Evolutionary conservation across 2,797 vertebrate species (phyloP).

Genomic region (Sarcophilus harrisii): DNA sequence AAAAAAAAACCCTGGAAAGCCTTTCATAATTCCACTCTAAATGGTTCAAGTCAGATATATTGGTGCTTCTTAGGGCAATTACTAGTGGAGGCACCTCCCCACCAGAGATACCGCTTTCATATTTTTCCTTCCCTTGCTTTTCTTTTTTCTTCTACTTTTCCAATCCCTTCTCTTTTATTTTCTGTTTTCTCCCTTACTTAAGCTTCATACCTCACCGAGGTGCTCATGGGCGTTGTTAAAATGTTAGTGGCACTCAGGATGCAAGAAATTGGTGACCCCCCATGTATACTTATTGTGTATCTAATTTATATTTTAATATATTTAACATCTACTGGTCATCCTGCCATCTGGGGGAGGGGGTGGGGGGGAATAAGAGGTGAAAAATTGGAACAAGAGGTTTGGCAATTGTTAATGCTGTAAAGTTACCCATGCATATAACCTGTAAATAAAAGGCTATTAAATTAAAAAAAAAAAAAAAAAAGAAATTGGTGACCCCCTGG

Average conservation of each 20-base stretch:
- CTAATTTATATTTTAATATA: too few relatives aligned
- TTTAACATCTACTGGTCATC: too few relatives aligned
- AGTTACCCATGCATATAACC: too few relatives aligned
- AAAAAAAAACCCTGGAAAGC: slow-evolving; percentile 4
- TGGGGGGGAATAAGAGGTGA: too few relatives aligned
- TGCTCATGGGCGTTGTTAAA: not conserved
- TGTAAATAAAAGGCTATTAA: too few relatives aligned
- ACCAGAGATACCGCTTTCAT: not conserved
- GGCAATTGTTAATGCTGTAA: too few relatives aligned
- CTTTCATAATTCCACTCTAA: not conserved
- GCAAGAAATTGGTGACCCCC: not conserved
- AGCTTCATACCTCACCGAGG: not conserved
- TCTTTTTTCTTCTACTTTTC: not conserved
- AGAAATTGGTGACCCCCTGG: not conserved
- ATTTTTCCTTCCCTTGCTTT: not conserved
- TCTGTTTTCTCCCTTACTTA: not conserved
- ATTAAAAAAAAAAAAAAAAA: too few relatives aligned
- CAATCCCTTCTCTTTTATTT: not conserved
- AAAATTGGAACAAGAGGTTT: too few relatives aligned
- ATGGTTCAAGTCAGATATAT: not conserved
- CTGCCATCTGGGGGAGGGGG: too few relatives aligned
- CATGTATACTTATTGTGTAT: too few relatives aligned
- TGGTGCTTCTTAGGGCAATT: not conserved
- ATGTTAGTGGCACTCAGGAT: not conserved
- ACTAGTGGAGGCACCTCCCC: not conserved